These are phyloP conservation scores for Parthenolecanium corni DNA, from an alignment of 2,888 invertebrate genomes.

Conservation along the genomic window DNA sequence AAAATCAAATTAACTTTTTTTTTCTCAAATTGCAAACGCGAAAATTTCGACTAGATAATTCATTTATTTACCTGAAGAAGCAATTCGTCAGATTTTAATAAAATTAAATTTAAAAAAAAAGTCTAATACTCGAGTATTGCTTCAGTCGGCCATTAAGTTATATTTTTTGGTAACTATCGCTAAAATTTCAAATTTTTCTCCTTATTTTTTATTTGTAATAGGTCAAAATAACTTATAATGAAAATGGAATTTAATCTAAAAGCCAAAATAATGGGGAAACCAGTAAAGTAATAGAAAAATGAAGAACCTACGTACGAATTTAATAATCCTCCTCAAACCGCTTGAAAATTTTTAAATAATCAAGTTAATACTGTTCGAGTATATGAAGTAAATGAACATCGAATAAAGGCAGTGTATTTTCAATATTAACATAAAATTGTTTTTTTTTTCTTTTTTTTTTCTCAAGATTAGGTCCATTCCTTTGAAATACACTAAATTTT, in stretches of 20 bases:
- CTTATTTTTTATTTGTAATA: not conserved
- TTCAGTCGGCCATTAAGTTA: not conserved
- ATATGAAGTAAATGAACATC: not conserved
- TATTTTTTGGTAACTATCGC: not conserved
- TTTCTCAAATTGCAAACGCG: too few species aligned
- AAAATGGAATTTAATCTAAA: not conserved
- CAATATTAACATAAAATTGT: not conserved
- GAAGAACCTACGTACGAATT: not conserved
- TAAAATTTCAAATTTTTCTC: not conserved
- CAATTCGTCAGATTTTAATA: too few species aligned
- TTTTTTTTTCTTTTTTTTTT: not conserved
- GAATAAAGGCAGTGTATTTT: constrained; percentile 15
- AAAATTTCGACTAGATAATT: too few species aligned
- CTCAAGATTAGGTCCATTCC: not conserved
- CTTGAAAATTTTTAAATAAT: not conserved
- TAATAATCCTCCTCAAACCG: not conserved
- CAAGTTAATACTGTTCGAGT: constrained; percentile 15
- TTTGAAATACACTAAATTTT: not conserved
- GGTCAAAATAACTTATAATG: not conserved
- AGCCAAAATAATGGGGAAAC: not conserved
- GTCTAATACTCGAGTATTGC: not conserved
- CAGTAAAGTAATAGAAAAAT: not conserved
- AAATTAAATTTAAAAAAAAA: not conserved
- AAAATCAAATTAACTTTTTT: too few species aligned
- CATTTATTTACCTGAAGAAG: too few species aligned